Evolutionary conservation across 2,888 invertebrate genomes (phyloP), one percentile per base, ranked within the genome.

Genomic region (Euclidia mi): DNA sequence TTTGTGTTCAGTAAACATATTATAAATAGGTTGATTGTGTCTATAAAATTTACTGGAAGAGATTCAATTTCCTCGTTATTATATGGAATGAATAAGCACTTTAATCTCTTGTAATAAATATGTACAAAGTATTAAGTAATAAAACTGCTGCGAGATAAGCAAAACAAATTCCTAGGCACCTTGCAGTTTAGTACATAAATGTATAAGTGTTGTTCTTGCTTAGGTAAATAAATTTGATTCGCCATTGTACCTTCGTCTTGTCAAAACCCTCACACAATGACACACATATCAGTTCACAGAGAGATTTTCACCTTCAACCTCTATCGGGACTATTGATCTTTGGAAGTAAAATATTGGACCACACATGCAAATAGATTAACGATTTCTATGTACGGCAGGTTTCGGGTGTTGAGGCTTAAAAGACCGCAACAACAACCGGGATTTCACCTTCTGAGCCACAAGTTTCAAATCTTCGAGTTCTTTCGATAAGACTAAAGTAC

Each of bases 401-500:
- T 15, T n/a, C 11, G 53, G 42, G n/a, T 68, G 47, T 60, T 53
- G 41, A 20, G 50, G 53, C 52, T 57, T 60, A 66, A 71, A 56
- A 59, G 31, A 69, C 72, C 63, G 56, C 56, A 58, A 49, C 25
- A 25, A 25, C n/a, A n/a, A n/a, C n/a, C n/a, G 66, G 69, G 63
- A 66, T 60, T 55, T 35, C 37, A 53, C 50, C 53, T 64, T 65
- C n/a, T n/a, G n/a, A n/a, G n/a, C n/a, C n/a, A n/a, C n/a, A n/a
- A 64, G 50, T 71, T 70, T 57, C 41, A 61, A 65, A 61, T 59
- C 58, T 51, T 43, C 25, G 44, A 56, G 64, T 66, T 46, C 12
- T 47, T 14, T 7, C 18, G 59, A 52, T 66, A 56, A 56, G 48
- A 68, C 38, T 40, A 56, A 52, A 48, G 38, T 48, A 17, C 4